Percentiles rank a stretch among this genome's conserved stretches.
Conservation (phyloP, 2,113 vertebrate species). For the Physeter macrocephalus region DNA sequence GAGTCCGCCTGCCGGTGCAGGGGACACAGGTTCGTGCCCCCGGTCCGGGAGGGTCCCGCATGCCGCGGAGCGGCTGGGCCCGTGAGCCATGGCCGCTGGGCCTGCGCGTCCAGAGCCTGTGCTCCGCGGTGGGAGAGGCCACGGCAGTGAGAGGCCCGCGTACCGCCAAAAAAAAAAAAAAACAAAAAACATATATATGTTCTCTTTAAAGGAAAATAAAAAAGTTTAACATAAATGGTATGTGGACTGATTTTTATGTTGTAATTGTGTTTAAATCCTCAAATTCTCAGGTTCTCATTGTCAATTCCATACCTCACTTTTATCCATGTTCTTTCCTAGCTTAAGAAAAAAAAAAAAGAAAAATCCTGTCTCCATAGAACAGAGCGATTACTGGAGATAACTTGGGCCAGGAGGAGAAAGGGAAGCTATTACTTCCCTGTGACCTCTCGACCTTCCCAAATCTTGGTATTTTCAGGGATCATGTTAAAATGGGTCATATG, state of each 20-base stretch:
- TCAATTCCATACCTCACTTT: background rate
- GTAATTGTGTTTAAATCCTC: conserved; percentile 21
- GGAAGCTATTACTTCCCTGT: background rate
- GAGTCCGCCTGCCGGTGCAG: too few relatives aligned
- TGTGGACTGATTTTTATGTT: background rate
- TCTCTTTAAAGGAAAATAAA: background rate
- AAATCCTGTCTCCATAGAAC: background rate
- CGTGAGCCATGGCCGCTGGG: too few relatives aligned
- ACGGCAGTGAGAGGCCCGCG: too few relatives aligned
- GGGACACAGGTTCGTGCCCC: too few relatives aligned
- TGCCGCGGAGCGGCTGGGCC: too few relatives aligned
- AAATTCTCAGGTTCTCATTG: background rate
- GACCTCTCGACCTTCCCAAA: background rate
- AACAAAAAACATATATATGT: background rate
- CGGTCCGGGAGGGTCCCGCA: too few relatives aligned
- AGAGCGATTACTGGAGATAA: background rate
- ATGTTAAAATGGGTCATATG: background rate
- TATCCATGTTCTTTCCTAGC: background rate
- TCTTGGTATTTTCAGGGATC: background rate
- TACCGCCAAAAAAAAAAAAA: too few relatives aligned
- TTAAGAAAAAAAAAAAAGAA: background rate
- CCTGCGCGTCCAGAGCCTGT: too few relatives aligned
- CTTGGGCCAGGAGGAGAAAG: background rate
- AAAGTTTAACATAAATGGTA: background rate
- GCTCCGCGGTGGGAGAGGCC: too few relatives aligned